Conservation (phyloP, 2,113 vertebrate species). For the Corapipo altera region DNA sequence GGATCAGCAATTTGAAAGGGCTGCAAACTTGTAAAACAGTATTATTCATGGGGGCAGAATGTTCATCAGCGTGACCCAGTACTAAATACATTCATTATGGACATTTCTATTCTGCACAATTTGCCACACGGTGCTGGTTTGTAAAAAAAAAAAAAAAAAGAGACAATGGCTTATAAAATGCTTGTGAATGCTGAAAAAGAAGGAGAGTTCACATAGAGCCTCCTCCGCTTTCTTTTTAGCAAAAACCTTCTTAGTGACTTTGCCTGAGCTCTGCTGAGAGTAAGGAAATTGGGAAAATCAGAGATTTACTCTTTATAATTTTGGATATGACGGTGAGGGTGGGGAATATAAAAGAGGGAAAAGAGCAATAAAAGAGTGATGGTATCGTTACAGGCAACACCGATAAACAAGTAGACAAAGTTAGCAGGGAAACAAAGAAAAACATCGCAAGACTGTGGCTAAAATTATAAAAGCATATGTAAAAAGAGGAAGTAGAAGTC, state of each 20-base stretch:
- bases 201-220: constrained; percentile 65
- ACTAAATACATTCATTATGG: constrained; percentile 91
- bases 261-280: constrained; percentile 55
- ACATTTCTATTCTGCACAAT: constrained; percentile 85
- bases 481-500: not conserved
- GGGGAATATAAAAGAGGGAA: not conserved
- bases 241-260: constrained; percentile 70
- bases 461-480: not conserved
- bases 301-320: constrained; percentile 57
- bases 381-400: not conserved
- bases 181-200: constrained; percentile 73
- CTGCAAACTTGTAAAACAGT: constrained; percentile 85
- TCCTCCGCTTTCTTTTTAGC: constrained; percentile 64
- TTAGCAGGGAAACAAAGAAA: constrained; percentile 14
- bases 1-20: constrained; percentile 77
- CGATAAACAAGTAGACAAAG: constrained; percentile 26
- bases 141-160: constrained; percentile 47
- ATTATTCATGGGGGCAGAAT: constrained; percentile 85
- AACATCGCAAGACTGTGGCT: not conserved
- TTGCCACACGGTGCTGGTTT: constrained; percentile 86
- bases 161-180: constrained; percentile 83
- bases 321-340: not conserved
- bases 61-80: constrained; percentile 87
- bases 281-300: constrained; percentile 53
- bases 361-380: not conserved